Base-by-base conservation (phyloP, 2,113 vertebrate species). In the Colistium nudipinnis region DNA sequence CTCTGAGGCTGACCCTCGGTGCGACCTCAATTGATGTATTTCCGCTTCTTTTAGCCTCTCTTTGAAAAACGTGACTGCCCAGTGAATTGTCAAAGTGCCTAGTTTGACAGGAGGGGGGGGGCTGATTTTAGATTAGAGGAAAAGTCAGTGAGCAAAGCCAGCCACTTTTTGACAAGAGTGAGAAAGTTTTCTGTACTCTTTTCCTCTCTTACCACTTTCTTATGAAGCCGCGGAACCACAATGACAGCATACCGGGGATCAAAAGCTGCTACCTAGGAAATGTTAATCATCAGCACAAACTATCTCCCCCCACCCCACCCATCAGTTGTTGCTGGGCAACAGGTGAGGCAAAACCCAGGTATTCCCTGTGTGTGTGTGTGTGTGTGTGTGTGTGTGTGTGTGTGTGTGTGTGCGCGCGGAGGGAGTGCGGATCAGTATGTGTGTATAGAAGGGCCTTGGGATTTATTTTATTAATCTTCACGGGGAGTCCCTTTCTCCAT, bases 391-490 rank as follows among this genome's bases (percentile, higher is more conserved):
- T 48, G 68, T 70, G 56, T 64, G 59, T 76, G 56, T 67, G 78
- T 36, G 67, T 62, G 68, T 73, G 64, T 36, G 12, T 25, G 19
- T 57, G 68, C 68, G 49, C 57, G 48, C 9, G 68, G 20, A 41
- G 68, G 62, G 56, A 65, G 48, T 60, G 66, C 56, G 81, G 80
- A 80, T 88, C 68, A 74, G 69, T 65, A n/a, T n/a, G 68, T 76
- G 80, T 78, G 77, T 56, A 70, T 64, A 81, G 70, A 75, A 72
- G 60, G 74, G 84, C 65, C 66, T 86, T 51, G 22, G 85, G 81
- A 87, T 91, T 36, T 88, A 89, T 86, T 83, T 91, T 87, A 93
- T 92, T 92, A 92, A 93, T 92, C 90, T 88, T 74, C 81, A 83
- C 70, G 84, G 90, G 89, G 85, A 91, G 84, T 81, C 85, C 82